Evolutionary conservation across 2,888 invertebrate species (phyloP).

Genomic region (Ochropleura plecta): DNA sequence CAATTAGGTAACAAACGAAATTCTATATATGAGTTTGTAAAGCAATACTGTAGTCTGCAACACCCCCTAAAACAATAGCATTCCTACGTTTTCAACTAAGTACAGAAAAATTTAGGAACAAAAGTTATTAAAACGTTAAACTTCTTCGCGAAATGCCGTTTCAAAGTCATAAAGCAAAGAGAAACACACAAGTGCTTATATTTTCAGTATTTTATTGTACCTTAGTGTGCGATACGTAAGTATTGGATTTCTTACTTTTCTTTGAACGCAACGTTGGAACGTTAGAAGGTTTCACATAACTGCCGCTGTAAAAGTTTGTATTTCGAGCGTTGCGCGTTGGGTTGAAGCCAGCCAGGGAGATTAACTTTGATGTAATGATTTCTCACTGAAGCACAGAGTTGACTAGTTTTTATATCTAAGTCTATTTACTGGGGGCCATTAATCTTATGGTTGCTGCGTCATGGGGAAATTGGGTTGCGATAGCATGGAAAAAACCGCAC

Average conservation of each 20-base stretch:
- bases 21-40: background rate
- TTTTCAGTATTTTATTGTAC: conserved; percentile 51
- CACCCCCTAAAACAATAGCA: background rate
- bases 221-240: conserved; percentile 27
- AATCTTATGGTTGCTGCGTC: conserved; percentile 58
- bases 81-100: conserved; percentile 9
- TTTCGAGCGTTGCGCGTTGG: conserved; percentile 60
- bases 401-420: conserved; percentile 44
- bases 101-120: conserved; percentile 5
- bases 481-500: background rate
- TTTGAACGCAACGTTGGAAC: conserved; percentile 23
- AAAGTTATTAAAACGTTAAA: conserved; percentile 30
- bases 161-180: conserved; percentile 41
- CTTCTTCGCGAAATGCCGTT: conserved; percentile 20
- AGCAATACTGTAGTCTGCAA: background rate
- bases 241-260: conserved; percentile 44
- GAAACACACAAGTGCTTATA: conserved; percentile 42
- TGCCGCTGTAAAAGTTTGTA: conserved; percentile 49
- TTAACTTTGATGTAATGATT: conserved; percentile 60
- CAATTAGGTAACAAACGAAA: background rate
- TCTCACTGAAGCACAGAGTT: conserved; percentile 50
- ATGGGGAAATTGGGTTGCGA: conserved; percentile 28
- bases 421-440: conserved; percentile 43
- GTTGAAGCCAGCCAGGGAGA: conserved; percentile 60
- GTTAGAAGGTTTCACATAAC: conserved; percentile 55